Evolutionary conservation across 2,113 vertebrate species (phyloP), one percentile per base, ranked within the genome.

Genomic region (Gavia stellata): DNA sequence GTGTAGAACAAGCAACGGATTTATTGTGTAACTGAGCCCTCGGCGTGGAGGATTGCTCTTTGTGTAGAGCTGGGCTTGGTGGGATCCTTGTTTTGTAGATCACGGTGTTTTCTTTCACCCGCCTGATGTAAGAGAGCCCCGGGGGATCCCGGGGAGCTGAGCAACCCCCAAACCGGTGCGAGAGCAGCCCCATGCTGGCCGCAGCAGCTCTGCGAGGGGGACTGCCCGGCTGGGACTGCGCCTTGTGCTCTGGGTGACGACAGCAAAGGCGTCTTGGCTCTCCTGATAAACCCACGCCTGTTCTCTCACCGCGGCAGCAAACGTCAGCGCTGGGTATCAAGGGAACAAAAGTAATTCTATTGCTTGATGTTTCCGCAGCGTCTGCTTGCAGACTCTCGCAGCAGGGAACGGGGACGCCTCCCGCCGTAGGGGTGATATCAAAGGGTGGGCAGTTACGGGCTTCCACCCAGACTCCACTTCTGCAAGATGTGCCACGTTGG

Each of bases 401-500:
- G 77, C 26, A 10, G 47, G 47, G 20, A 44, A 25, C 0, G 3
- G 44, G n/a, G 23, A 24, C 1, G 2, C 52, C 0, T 1, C 38
- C 34, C 1, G 1, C 33, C 2, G 0, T 7, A 5, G 55, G 25
- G 44, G 34, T 45, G 44, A 15, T 33, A 7, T 3, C 20, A 36
- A 26, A 36, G 50, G 42, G 3, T 3, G 47, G 26, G 24, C 2
- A 2, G 33, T 26, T 47, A 20, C 0, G 5, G 0, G 2, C 44
- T 25, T 29, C 12, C 18, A 3, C 9, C 36, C 38, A 7, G 21
- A 29, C 6, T 26, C 29, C 1, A 7, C 5, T 52, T 52, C 21
- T 8, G 34, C 55, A 9, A 21, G 81, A 17, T 0, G 2, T 3
- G 12, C 10, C 29, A 1, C 0, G 4, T 2, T 26, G 40, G 23